Conservation (phyloP, 2,797 vertebrate species). For the Arnoldichthys spilopterus region DNA sequence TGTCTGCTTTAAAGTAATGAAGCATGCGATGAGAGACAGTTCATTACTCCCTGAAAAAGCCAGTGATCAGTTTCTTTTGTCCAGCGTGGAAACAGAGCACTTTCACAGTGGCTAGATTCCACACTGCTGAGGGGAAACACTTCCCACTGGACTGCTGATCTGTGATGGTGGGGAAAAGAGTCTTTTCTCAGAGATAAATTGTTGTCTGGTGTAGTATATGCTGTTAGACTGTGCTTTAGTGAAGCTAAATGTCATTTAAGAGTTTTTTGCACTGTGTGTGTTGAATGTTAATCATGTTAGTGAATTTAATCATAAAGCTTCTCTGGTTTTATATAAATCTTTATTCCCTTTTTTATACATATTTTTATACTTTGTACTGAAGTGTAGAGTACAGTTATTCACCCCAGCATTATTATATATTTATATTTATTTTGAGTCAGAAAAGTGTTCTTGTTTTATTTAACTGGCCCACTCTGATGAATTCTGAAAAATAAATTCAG, state of each 20-base stretch:
- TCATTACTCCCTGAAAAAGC: conserved; percentile 67
- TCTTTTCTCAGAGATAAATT: conserved; percentile 49
- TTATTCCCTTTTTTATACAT: too few relatives aligned
- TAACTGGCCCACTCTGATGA: neutral
- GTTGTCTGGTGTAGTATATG: conserved; percentile 11
- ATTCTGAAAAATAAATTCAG: neutral
- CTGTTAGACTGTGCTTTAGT: conserved; percentile 5
- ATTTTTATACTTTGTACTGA: neutral
- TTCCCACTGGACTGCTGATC: conserved; percentile 41
- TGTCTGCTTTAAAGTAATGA: conserved; percentile 65
- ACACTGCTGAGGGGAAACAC: conserved; percentile 53
- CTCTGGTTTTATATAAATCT: neutral
- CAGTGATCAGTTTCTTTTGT: conserved; percentile 71
- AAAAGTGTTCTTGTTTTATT: neutral
- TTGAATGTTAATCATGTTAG: neutral
- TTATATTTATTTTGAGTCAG: too few relatives aligned
- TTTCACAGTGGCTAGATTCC: conserved; percentile 58
- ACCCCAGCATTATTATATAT: too few relatives aligned
- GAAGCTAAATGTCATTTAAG: neutral
- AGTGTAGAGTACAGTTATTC: neutral
- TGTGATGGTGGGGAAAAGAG: conserved; percentile 50
- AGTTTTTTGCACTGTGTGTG: neutral
- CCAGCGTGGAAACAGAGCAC: conserved; percentile 53
- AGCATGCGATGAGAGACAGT: conserved; percentile 67
- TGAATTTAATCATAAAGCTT: neutral